Evolutionary conservation across 2,113 vertebrate genomes (phyloP).

Genomic region (Eptesicus fuscus): DNA sequence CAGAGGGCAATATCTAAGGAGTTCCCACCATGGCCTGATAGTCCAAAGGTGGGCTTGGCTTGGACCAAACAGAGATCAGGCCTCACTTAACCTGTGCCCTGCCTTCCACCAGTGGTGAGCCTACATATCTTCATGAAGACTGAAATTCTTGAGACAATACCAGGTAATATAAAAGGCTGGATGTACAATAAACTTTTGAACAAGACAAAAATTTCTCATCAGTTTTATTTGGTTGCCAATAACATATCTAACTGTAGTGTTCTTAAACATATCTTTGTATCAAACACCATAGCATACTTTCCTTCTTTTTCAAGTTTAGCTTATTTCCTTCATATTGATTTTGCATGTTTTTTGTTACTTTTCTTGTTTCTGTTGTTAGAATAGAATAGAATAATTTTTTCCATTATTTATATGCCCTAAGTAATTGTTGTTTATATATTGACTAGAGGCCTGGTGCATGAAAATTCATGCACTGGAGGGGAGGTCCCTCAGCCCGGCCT

Average conservation of each 20-base stretch:
- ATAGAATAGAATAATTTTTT: not conserved
- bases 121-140: not conserved
- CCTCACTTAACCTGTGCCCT: not conserved
- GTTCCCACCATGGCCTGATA: not conserved
- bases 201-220: not conserved
- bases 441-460: no score
- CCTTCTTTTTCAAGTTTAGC: not conserved
- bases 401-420: not conserved
- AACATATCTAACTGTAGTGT: not conserved
- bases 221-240: not conserved
- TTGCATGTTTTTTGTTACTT: conserved; percentile 7
- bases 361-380: not conserved
- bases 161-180: not conserved
- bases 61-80: not conserved
- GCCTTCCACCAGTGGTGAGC: not conserved
- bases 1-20: not conserved
- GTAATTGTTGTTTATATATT: not conserved
- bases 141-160: not conserved
- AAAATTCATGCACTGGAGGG: no score
- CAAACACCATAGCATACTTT: not conserved
- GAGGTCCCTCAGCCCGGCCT: no score
- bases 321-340: not conserved
- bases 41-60: not conserved
- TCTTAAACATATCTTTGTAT: not conserved
- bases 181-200: not conserved